These are phyloP conservation scores for Eulithis testata DNA, from an alignment of 2,888 invertebrate genomes.

Conservation along the genomic window DNA sequence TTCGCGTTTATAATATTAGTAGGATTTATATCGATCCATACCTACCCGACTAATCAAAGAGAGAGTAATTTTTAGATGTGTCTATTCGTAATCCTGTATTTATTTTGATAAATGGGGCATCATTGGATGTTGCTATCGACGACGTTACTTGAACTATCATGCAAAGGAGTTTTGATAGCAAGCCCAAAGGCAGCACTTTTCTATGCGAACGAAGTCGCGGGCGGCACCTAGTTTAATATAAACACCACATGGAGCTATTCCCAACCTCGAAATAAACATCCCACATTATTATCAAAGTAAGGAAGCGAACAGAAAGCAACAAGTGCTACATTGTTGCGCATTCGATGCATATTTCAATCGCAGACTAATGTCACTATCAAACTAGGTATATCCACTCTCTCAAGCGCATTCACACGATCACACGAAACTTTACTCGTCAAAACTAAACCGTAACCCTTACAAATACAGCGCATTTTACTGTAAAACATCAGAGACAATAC, in stretches of 20 bases:
- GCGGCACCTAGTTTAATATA: too few species aligned
- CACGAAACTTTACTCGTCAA: slow-evolving; percentile 41
- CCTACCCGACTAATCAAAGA: background rate
- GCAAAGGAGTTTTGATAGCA: too few species aligned
- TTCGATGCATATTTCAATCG: slow-evolving; percentile 67
- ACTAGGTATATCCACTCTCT: slow-evolving; percentile 63
- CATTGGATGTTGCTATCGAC: too few species aligned
- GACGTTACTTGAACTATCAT: too few species aligned
- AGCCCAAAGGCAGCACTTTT: too few species aligned
- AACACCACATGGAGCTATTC: slow-evolving; percentile 5
- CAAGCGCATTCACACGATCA: slow-evolving; percentile 51
- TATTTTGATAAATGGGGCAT: too few species aligned
- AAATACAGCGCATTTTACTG: slow-evolving; percentile 40
- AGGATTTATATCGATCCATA: background rate
- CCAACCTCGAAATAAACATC: slow-evolving; percentile 12
- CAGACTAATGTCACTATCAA: slow-evolving; percentile 53
- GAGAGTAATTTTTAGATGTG: background rate
- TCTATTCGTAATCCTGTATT: background rate
- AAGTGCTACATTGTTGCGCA: slow-evolving; percentile 63
- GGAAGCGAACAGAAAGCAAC: slow-evolving; percentile 64
- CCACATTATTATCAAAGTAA: slow-evolving; percentile 60
- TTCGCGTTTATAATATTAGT: too few species aligned
- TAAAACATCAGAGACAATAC: slow-evolving; percentile 35
- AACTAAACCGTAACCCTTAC: slow-evolving; percentile 27
- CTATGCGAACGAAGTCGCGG: too few species aligned